Evolutionary conservation across 1,140 invertebrate genomes (phyloP).

Genomic region (Drosophila azteca): DNA sequence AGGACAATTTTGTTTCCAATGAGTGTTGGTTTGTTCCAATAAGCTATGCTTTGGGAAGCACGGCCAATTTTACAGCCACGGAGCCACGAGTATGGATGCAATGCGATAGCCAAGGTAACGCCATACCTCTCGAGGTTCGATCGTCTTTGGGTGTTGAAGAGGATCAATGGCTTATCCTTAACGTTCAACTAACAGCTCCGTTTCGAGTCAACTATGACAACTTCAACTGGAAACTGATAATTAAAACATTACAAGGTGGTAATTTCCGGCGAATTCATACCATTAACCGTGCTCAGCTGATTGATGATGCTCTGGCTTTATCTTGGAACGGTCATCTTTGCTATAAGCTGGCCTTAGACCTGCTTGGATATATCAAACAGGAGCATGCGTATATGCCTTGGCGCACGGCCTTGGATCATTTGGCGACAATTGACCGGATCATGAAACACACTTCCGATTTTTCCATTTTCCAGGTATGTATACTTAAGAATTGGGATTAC

Average conservation of each 20-base stretch:
- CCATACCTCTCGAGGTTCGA: slow-evolving; percentile 29
- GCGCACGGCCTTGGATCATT: slow-evolving; percentile 86
- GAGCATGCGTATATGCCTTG: slow-evolving; percentile 89
- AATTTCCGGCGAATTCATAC: slow-evolving; percentile 85
- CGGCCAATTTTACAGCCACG: slow-evolving; percentile 87
- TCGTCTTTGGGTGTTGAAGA: slow-evolving; percentile 45
- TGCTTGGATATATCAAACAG: slow-evolving; percentile 86
- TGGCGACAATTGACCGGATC: slow-evolving; percentile 85
- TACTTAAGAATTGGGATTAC: background rate
- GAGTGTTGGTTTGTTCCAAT: slow-evolving; percentile 86
- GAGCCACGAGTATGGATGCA: slow-evolving; percentile 85
- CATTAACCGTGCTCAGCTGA: slow-evolving; percentile 90
- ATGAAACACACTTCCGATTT: slow-evolving; percentile 84
- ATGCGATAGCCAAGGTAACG: slow-evolving; percentile 55
- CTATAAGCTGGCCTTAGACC: slow-evolving; percentile 87
- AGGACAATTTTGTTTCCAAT: background rate
- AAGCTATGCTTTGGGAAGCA: slow-evolving; percentile 86
- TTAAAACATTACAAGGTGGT: slow-evolving; percentile 84
- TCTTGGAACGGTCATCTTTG: slow-evolving; percentile 87
- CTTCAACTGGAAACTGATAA: slow-evolving; percentile 88
- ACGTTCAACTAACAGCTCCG: slow-evolving; percentile 86
- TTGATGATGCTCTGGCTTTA: slow-evolving; percentile 90
- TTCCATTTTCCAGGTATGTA: slow-evolving; percentile 84
- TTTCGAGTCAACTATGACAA: slow-evolving; percentile 91
- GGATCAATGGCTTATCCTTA: slow-evolving; percentile 87